These are phyloP conservation scores for Trachops cirrhosus DNA, from an alignment of 2,797 vertebrate species.

Conservation along the genomic window DNA sequence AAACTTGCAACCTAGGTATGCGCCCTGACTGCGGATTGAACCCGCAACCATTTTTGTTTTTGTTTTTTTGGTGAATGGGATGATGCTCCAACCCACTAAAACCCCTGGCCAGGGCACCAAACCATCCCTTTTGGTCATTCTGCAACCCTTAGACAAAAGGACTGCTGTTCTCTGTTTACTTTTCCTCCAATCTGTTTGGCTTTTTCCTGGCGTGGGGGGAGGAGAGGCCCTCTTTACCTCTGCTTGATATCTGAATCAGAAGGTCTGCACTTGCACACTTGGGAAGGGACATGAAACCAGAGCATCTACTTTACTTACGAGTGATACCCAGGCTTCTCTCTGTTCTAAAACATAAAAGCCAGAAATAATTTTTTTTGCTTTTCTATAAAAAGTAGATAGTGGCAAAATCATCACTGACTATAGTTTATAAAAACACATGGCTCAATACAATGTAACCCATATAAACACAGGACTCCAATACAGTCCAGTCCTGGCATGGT, in stretches of 20 bases:
- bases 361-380: neutral
- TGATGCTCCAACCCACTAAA: neutral
- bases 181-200: neutral
- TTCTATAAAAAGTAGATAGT: neutral
- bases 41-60: neutral
- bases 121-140: neutral
- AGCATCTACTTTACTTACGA: neutral
- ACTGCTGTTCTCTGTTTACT: neutral
- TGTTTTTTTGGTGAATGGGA: neutral
- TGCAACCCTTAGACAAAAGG: neutral
- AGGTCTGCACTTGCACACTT: neutral
- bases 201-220: neutral
- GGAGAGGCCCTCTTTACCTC: neutral
- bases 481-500: no score
- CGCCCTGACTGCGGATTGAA: neutral
- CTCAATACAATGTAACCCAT: neutral
- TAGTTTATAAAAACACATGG: neutral
- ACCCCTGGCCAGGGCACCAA: neutral
- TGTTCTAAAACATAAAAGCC: neutral
- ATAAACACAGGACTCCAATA: neutral
- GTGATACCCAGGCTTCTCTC: neutral
- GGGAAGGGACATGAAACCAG: neutral
- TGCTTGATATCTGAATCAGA: neutral
- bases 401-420: neutral
- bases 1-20: neutral